A percentile compares a stretch with the other conserved stretches of the same genome.
Conservation (phyloP, 2,113 vertebrate species). For the Hymenochirus boettgeri region DNA sequence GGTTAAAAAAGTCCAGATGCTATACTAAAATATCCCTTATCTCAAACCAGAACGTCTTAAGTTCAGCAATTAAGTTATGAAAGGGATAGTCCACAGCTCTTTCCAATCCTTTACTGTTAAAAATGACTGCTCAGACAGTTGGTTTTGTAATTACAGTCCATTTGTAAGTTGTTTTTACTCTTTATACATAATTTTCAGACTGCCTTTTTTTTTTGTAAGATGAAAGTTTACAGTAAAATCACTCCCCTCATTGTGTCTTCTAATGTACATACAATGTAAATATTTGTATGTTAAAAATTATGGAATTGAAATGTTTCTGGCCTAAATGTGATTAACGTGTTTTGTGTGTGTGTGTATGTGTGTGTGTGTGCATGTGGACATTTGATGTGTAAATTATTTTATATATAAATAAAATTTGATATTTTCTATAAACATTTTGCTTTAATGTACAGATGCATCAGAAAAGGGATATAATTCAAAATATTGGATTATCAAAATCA, state of each 20-base stretch:
- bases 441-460: too few species aligned
- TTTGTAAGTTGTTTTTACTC: conserved; percentile 99
- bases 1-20: background rate
- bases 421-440: conserved; percentile 91
- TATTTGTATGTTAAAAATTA: conserved; percentile 78
- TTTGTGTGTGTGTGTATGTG: conserved; percentile 65
- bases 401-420: conserved; percentile 92
- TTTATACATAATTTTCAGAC: conserved; percentile 99
- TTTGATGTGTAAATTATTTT: conserved; percentile 76
- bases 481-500: too few species aligned
- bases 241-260: conserved; percentile 92
- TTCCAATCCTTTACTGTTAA: too few species aligned
- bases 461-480: too few species aligned
- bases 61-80: background rate
- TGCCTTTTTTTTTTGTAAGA: conserved; percentile 98
- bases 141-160: conserved; percentile 94
- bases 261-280: conserved; percentile 67
- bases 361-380: conserved; percentile 86
- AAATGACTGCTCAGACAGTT: too few species aligned
- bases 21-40: too few species aligned
- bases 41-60: too few species aligned
- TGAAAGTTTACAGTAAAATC: conserved; percentile 70
- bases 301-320: conserved; percentile 70
- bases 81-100: conserved; percentile 13
- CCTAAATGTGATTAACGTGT: conserved; percentile 79